A percentile compares a stretch with the other conserved stretches of the same genome.
Evolutionary conservation across 1,140 invertebrate genomes (phyloP).

Genomic region (Solenopsis fugax): DNA sequence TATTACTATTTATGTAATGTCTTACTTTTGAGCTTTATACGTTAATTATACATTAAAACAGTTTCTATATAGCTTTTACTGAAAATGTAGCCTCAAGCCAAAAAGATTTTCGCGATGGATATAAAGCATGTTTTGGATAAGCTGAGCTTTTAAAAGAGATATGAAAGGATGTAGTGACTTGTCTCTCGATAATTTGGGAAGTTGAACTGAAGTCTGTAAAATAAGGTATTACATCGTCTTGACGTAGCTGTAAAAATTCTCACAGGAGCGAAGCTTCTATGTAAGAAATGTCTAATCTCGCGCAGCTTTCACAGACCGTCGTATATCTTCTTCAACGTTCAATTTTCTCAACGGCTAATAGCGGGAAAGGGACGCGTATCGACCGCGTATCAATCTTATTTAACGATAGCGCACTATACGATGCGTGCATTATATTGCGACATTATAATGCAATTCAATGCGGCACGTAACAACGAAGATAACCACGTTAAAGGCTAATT

Average conservation of each 20-base stretch:
- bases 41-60: conserved; percentile 1
- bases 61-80: conserved; percentile 27
- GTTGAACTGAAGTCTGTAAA: not conserved
- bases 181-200: conserved; percentile 50
- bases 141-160: conserved; percentile 22
- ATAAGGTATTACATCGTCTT: conserved; percentile 12
- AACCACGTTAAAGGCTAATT: conserved; percentile 27
- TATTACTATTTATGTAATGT: not conserved
- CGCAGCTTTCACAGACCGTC: not conserved
- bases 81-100: conserved; percentile 7
- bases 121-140: conserved; percentile 17
- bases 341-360: conserved; percentile 15
- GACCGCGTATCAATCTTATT: conserved; percentile 25
- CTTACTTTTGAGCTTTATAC: not conserved
- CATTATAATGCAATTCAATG: conserved; percentile 19
- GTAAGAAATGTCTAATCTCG: conserved; percentile 31
- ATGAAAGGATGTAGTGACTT: not conserved
- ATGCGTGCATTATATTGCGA: conserved; percentile 18
- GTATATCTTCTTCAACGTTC: conserved; percentile 27
- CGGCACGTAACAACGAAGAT: not conserved
- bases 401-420: not conserved
- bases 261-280: not conserved
- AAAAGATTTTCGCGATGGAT: conserved; percentile 21
- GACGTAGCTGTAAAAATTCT: conserved; percentile 3
- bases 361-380: not conserved